Evolutionary conservation across 2,888 invertebrate genomes (phyloP).

Genomic region (Trissoscelio sp.): DNA sequence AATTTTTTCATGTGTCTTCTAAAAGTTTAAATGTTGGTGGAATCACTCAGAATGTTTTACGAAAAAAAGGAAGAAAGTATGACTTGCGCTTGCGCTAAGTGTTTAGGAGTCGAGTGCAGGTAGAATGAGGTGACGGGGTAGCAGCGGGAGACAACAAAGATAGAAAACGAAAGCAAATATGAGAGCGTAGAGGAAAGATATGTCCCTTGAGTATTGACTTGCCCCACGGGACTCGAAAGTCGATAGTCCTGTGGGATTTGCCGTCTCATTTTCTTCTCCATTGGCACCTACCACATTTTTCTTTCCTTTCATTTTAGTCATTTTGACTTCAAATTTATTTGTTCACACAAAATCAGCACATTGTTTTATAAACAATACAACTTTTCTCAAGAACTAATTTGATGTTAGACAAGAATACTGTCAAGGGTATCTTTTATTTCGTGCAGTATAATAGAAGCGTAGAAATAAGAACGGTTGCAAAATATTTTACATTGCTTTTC

Average conservation of each 20-base stretch:
- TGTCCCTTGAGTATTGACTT: conserved; percentile 83
- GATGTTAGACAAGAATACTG: background rate
- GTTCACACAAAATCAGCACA: background rate
- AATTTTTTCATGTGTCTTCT: conserved; percentile 4
- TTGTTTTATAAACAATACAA: background rate
- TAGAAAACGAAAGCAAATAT: conserved; percentile 51
- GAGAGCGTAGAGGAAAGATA: conserved; percentile 59
- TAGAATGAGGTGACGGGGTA: conserved; percentile 76
- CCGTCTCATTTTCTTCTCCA: conserved; percentile 76
- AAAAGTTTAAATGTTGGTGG: conserved; percentile 20
- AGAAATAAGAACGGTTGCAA: no score
- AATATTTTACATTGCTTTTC: no score
- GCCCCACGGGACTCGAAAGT: conserved; percentile 83
- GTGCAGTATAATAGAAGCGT: no score
- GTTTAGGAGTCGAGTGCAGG: conserved; percentile 79
- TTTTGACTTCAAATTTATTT: conserved; percentile 16
- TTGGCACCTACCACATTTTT: conserved; percentile 71
- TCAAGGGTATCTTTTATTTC: background rate
- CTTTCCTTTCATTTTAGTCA: conserved; percentile 57
- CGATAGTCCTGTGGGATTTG: conserved; percentile 83
- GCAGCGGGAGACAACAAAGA: conserved; percentile 70
- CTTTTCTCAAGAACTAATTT: background rate
- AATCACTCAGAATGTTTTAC: conserved; percentile 40
- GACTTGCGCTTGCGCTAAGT: conserved; percentile 79
- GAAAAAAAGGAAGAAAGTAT: conserved; percentile 63